Evolutionary conservation across 2,888 invertebrate species (phyloP).

Genomic region (Mythimna loreyi): DNA sequence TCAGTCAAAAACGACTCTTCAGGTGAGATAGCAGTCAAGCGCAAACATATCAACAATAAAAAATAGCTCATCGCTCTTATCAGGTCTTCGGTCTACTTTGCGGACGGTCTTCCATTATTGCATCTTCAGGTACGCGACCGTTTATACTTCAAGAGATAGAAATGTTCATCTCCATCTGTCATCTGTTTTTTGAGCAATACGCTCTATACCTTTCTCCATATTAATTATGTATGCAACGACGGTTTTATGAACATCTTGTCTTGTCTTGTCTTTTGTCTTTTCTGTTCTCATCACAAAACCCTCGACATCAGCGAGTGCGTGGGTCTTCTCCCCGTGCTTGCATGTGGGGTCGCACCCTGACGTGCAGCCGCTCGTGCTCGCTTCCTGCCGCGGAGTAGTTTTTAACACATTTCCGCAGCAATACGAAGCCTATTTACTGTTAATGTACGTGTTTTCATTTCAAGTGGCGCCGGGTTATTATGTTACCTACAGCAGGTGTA

Average conservation of each 20-base stretch:
- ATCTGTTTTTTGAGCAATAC: background rate
- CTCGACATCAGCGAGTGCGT: background rate
- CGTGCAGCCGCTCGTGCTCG: slow-evolving; percentile 40
- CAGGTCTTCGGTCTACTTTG: background rate
- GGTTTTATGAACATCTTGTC: background rate
- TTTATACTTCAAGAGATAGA: background rate
- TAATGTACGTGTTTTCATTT: slow-evolving; percentile 48
- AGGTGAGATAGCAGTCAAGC: too few species aligned
- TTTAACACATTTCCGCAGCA: slow-evolving; percentile 63
- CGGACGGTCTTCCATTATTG: background rate
- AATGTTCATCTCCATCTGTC: background rate
- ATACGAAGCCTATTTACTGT: slow-evolving; percentile 53
- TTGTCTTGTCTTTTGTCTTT: background rate
- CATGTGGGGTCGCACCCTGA: background rate
- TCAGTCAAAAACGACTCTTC: too few species aligned
- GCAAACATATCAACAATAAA: too few species aligned
- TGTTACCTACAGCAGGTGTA: background rate
- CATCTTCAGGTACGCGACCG: background rate
- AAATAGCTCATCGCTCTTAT: background rate
- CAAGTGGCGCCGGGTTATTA: slow-evolving; percentile 39
- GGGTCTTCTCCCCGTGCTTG: slow-evolving; percentile 2
- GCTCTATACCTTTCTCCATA: background rate
- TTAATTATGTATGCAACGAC: background rate
- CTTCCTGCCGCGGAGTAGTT: slow-evolving; percentile 63
- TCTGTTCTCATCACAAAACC: background rate